phyloP scores from a whole-genome alignment of 2,113 vertebrate species.

The Opisthocomus hoazin region DNA sequence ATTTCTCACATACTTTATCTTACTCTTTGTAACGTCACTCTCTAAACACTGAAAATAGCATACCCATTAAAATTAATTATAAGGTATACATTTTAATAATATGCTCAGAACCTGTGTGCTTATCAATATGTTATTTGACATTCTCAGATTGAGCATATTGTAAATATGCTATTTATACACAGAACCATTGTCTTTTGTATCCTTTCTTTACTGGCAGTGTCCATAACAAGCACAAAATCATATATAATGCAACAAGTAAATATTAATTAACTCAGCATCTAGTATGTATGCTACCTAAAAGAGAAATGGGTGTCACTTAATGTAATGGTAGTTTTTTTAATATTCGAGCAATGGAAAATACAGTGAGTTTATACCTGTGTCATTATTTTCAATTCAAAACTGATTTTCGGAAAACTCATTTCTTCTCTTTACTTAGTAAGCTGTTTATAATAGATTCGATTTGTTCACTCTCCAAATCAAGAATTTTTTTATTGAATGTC shows the following conservation, averaged over 20 bases:
- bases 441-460: neutral
- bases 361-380: neutral
- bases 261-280: neutral
- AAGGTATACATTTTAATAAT: neutral
- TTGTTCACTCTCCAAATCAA: slow-evolving; percentile 3
- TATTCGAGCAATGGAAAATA: neutral
- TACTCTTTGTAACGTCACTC: neutral
- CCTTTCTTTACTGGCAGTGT: neutral
- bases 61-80: slow-evolving; percentile 16
- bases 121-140: neutral
- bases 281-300: neutral
- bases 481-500: neutral
- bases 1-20: neutral
- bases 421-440: neutral
- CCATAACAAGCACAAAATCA: neutral
- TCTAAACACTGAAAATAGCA: neutral
- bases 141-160: neutral
- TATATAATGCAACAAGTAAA: neutral
- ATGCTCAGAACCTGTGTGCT: neutral
- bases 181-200: neutral
- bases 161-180: neutral
- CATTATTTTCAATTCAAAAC: neutral
- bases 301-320: neutral
- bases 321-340: neutral
- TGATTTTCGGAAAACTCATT: neutral